Evolutionary conservation across 2,113 vertebrate species (phyloP), one percentile per base, ranked within the genome.

Genomic region (Trichomycterus rosablanca): DNA sequence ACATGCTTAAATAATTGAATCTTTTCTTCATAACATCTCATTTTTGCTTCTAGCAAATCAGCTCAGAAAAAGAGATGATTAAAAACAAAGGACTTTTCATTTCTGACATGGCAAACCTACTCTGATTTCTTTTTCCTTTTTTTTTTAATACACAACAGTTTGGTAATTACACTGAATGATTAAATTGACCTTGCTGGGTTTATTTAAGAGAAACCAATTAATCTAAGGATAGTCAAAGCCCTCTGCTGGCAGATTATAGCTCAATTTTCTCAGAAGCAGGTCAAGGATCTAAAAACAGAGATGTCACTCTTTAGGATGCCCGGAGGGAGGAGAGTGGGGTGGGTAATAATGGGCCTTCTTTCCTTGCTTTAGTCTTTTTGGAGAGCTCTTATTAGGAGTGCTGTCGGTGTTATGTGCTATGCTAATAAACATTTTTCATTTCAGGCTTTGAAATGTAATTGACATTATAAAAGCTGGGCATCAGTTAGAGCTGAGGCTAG

Each of bases 111-210:
- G 51, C 19, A 37, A 40, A 4, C 4, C 50, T 6, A 4, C 16
- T 12, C 11, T 53, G 20, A 4, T 11, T 16, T 16, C 43, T 32
- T 35, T 23, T 42, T 37, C 39, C 39, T 35, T 34, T 52, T 30
- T 49, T 37, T 49, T 67, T 67, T 66, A 74, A 72, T 72, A 65
- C 42, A 67, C 53, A 60, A 70, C 65, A 49, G 78, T 77, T 74
- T 83, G 76, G 74, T 81, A 84, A 85, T 85, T 83, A 83, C 76
- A 82, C 73, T 42, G 66, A 84, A 81, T 84, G 80, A 83, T 85
- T 81, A 79, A 86, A 85, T 83, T 87, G 79, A 84, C 83, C 78
- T 81, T 63, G 56, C 74, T 56, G 71, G 76, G 78, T 81, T 79
- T 82, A 73, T 80, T 61, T 56, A 19, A 67, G 71, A 71, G 76